Percentiles rank a stretch among this genome's conserved stretches.
Evolutionary conservation across 2,797 vertebrate genomes (phyloP).

Genomic region (Xyrichtys novacula): DNA sequence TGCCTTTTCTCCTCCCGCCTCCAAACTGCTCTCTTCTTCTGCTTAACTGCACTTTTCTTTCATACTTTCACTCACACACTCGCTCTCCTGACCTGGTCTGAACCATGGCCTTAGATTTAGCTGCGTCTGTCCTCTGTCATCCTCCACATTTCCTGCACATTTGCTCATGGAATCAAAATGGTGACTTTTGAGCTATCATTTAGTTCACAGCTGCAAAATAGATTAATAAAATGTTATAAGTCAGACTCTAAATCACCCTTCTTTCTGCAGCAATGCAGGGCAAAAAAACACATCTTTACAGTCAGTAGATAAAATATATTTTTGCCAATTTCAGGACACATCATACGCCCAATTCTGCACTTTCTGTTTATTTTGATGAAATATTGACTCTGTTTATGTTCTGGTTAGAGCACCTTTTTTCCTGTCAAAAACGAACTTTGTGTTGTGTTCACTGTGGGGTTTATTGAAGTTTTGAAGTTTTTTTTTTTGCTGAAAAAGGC

Average conservation of each 20-base stretch:
- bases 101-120: background rate
- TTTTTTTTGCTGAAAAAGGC: background rate
- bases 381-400: constrained; percentile 27
- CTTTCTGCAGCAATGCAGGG: background rate
- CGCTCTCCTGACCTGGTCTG: background rate
- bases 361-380: constrained; percentile 31
- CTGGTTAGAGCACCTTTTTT: background rate
- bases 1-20: constrained; percentile 31
- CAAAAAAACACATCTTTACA: background rate
- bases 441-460: background rate
- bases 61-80: constrained; percentile 13
- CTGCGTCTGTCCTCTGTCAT: constrained; percentile 20
- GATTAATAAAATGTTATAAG: background rate
- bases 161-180: background rate
- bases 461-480: background rate
- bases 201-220: constrained; percentile 1
- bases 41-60: constrained; percentile 46
- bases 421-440: background rate
- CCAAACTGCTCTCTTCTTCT: constrained; percentile 36
- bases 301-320: background rate
- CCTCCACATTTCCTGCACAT: background rate
- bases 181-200: background rate
- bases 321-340: constrained; percentile 25
- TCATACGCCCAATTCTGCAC: constrained; percentile 51
- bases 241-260: background rate